Evolutionary conservation across 2,888 invertebrate genomes (phyloP), one percentile per base, ranked within the genome.

Genomic region (Amiota mariae): DNA sequence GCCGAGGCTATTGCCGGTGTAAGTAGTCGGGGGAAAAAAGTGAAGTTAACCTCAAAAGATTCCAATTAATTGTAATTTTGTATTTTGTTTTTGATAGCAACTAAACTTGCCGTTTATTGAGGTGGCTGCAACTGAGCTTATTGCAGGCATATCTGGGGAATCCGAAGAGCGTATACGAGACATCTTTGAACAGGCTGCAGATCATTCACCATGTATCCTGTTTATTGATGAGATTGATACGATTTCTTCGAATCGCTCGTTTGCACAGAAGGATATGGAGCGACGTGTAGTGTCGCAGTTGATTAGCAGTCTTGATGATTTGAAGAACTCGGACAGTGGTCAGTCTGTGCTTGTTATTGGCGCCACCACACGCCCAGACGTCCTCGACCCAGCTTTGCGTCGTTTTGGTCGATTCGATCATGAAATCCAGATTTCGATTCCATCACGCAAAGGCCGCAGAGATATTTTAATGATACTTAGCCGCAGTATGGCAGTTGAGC

Each of bases 191-290:
- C 93, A 95, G 86, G 98, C 98, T 1, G 96, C 97, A 3, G 90
- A 91, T 73, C 90, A 92, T 73, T 93, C 96, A 11, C 97, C 97
- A 0, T 95, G 96, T 88, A 93, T 98, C 13, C 90, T 98, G 56
- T 98, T 98, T 87, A 94, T 99, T 77, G 99, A 99, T 90, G 98
- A 99, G 91, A 96, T 99, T 75, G 99, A 99, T 91, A 94, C 97
- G n/a, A 95, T 99, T 64, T 96, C 97, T 49, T 96, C 95, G 8
- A 96, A 97, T 88, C 92, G 98, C 85, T 94, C 97, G 73, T 94
- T 94, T 82, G 97, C 97, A 2, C 96, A 96, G 84, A 95, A 96
- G 88, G 98, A 98, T 85, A 99, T 99, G 98, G 98, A 99, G 88
- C 93, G 96, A 77, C 91, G 99, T 76, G 97, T 99, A 90, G 98